Evolutionary conservation across 1,140 invertebrate species (phyloP).

Genomic region (Aphaenogaster ashmeadi): DNA sequence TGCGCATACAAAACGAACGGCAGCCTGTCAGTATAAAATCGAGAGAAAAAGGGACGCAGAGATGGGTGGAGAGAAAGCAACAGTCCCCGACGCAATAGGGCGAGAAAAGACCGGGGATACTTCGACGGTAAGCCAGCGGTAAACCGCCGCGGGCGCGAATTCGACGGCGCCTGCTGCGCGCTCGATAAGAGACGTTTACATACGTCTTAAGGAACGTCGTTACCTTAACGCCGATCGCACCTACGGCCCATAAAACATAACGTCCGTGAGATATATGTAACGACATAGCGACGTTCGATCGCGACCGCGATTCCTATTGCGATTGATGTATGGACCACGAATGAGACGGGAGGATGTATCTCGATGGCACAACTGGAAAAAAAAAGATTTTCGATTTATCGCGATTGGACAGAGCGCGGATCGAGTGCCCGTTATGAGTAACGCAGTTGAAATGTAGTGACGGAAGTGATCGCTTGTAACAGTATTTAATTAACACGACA

Average conservation of each 20-base stretch:
- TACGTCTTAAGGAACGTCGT: slow-evolving; percentile 73
- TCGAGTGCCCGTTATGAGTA: slow-evolving; percentile 27
- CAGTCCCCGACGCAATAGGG: neutral
- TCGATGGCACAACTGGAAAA: neutral
- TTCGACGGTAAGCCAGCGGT: slow-evolving; percentile 66
- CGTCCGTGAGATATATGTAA: slow-evolving; percentile 33
- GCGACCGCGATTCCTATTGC: neutral
- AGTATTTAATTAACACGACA: neutral
- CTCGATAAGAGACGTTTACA: slow-evolving; percentile 77
- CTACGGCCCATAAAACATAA: slow-evolving; percentile 60
- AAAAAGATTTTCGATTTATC: slow-evolving; percentile 37
- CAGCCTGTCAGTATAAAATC: slow-evolving; percentile 44
- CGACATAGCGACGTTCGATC: slow-evolving; percentile 40
- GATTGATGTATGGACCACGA: neutral
- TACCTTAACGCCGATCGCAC: slow-evolving; percentile 70
- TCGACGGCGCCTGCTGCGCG: slow-evolving; percentile 62
- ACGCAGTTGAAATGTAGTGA: neutral
- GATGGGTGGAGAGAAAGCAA: neutral
- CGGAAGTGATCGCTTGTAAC: slow-evolving; percentile 3
- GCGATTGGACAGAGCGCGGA: neutral
- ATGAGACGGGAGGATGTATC: neutral
- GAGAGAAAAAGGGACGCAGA: neutral
- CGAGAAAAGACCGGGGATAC: slow-evolving; percentile 39
- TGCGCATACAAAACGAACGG: slow-evolving; percentile 72
- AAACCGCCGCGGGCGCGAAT: slow-evolving; percentile 67